Evolutionary conservation across 2,888 invertebrate species (phyloP).

Genomic region (Hoplodrina blanda): DNA sequence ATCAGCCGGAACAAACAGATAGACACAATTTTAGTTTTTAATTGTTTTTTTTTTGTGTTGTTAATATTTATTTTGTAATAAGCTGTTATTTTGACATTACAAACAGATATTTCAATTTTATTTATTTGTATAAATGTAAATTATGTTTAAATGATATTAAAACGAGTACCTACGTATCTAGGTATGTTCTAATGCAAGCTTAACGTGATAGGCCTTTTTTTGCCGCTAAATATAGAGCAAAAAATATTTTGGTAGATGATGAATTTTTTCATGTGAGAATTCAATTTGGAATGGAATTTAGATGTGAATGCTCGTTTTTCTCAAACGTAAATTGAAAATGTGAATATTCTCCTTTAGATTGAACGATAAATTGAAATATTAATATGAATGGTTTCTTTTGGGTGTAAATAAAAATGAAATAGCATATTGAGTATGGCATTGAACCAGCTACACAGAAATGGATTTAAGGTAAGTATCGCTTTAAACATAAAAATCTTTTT

Average conservation of each 20-base stretch:
- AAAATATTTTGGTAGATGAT: background rate
- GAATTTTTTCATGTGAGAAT: background rate
- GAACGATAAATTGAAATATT: constrained; percentile 27
- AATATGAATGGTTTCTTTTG: constrained; percentile 19
- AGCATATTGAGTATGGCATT: constrained; percentile 4
- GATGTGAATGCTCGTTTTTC: constrained; percentile 24
- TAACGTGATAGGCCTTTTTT: no score
- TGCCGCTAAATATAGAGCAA: background rate
- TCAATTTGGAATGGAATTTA: constrained; percentile 40
- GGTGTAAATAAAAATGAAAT: constrained; percentile 26
- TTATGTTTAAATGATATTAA: background rate
- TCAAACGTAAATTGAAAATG: constrained; percentile 21
- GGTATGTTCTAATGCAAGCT: background rate
- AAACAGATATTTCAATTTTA: no score
- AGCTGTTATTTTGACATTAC: no score
- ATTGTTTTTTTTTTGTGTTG: no score
- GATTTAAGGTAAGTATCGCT: background rate
- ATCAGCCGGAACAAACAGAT: no score
- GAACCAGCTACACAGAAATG: constrained; percentile 6
- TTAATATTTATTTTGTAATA: no score
- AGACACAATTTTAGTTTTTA: no score
- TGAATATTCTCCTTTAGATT: constrained; percentile 11
- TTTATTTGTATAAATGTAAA: no score
- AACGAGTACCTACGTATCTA: background rate
- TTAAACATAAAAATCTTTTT: background rate